These are phyloP conservation scores for Microtus ochrogaster DNA, from an alignment of 2,113 vertebrate genomes.

Conservation along the genomic window DNA sequence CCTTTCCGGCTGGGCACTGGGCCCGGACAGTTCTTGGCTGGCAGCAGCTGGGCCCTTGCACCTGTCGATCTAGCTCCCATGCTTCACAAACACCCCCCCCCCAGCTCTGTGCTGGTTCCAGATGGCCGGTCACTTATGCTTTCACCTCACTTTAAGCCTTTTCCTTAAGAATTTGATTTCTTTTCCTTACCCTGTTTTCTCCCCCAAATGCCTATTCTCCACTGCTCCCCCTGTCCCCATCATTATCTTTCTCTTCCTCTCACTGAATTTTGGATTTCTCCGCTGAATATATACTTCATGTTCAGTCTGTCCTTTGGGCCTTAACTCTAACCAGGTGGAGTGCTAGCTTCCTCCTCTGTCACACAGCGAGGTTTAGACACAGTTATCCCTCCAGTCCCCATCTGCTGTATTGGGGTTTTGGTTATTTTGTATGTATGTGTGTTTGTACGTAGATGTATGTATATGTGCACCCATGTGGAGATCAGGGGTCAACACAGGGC, in stretches of 20 bases:
- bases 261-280: constrained; percentile 1
- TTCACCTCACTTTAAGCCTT: constrained; percentile 47
- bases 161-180: constrained; percentile 66
- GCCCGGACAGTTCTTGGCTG: constrained; percentile 42
- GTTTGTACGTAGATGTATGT: not conserved
- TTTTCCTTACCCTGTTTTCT: constrained; percentile 70
- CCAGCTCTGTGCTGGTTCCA: not conserved
- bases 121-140: constrained; percentile 15
- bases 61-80: constrained; percentile 38
- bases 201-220: not conserved
- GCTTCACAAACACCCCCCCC: constrained; percentile 44
- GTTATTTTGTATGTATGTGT: not conserved
- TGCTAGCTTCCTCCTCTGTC: not conserved
- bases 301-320: not conserved
- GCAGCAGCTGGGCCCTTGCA: constrained; percentile 58
- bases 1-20: constrained; percentile 16
- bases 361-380: not conserved
- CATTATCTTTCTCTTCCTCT: not conserved
- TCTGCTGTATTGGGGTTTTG: not conserved
- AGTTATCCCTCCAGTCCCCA: not conserved
- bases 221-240: not conserved
- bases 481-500: not conserved
- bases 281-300: not conserved
- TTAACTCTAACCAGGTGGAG: not conserved
- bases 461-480: not conserved